Percentiles rank a stretch among this genome's conserved stretches.
Evolutionary conservation across 1,140 invertebrate species (phyloP).

Genomic region (Antheraea mylitta): DNA sequence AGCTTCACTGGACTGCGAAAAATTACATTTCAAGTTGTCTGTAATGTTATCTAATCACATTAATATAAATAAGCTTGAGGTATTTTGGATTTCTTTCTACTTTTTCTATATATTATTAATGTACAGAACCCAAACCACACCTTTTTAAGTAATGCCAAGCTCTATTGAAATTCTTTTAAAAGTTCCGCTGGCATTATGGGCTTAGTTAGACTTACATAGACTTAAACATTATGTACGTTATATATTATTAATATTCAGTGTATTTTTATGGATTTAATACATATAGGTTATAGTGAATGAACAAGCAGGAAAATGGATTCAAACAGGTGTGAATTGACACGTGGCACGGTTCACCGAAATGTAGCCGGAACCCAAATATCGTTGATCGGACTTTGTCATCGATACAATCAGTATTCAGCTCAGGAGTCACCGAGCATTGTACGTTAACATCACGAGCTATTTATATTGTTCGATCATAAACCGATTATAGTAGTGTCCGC

Average conservation of each 20-base stretch:
- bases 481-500: neutral
- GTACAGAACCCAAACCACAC: neutral
- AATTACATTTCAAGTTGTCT: no score
- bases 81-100: no score
- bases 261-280: neutral
- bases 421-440: neutral
- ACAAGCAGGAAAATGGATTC: neutral
- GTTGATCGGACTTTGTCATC: neutral
- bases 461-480: conserved; percentile 8
- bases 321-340: neutral
- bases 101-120: no score
- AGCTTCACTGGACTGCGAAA: no score
- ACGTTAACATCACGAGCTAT: conserved; percentile 11
- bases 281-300: neutral
- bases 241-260: no score
- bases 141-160: neutral
- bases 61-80: no score
- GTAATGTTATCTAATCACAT: no score
- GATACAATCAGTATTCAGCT: neutral
- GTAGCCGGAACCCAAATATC: neutral
- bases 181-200: neutral
- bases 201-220: neutral
- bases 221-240: neutral
- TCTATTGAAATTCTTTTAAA: neutral
- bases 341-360: neutral